Evolutionary conservation across 1,140 invertebrate species (phyloP).

Genomic region (Drosophila lacertosa): DNA sequence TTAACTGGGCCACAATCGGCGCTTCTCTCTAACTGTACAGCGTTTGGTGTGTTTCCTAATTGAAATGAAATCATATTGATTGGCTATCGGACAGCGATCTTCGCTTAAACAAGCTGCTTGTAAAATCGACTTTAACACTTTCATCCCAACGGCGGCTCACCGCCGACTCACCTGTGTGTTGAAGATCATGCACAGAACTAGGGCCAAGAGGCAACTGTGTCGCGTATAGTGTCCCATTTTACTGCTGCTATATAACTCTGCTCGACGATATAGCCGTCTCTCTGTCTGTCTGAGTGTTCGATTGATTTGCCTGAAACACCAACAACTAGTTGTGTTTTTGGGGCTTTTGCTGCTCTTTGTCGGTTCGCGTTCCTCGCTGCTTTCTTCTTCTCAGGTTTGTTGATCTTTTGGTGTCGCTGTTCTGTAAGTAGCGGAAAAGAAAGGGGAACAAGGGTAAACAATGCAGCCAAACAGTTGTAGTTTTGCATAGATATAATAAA

Average conservation of each 20-base stretch:
- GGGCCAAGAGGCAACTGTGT: constrained; percentile 67
- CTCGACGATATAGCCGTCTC: constrained; percentile 32
- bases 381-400: constrained; percentile 49
- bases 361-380: constrained; percentile 40
- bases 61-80: constrained; percentile 45
- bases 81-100: constrained; percentile 33
- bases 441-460: constrained; percentile 81
- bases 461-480: constrained; percentile 52
- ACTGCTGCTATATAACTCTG: constrained; percentile 38
- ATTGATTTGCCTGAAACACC: constrained; percentile 37
- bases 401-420: constrained; percentile 45
- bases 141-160: constrained; percentile 20
- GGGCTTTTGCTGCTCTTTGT: constrained; percentile 23
- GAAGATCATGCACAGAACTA: constrained; percentile 72
- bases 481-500: constrained; percentile 70
- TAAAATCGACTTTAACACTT: constrained; percentile 46
- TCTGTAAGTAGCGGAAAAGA: constrained; percentile 74
- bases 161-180: constrained; percentile 77
- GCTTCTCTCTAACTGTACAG: constrained; percentile 54
- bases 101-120: background rate
- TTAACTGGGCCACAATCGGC: constrained; percentile 52
- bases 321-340: constrained; percentile 48
- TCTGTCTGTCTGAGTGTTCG: constrained; percentile 48
- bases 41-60: constrained; percentile 54
- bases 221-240: constrained; percentile 76